Base-by-base conservation (phyloP, 1,140 invertebrate species). In the Leptinotarsa undecemlineata region DNA sequence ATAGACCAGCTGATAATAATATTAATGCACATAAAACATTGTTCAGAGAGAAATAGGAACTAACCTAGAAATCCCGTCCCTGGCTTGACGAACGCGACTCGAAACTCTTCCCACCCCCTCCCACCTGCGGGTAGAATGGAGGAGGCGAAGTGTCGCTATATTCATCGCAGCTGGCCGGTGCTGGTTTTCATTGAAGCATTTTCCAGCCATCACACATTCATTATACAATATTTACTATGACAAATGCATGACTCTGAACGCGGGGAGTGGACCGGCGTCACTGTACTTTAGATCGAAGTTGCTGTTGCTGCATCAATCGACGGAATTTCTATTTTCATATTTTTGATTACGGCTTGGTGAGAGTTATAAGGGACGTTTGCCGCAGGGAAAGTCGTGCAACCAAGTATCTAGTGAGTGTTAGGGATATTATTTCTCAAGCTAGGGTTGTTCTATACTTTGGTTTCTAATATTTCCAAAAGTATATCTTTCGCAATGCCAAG, bases 161-260 rank as follows among this genome's bases (percentile, higher is more conserved):
- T 63, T 75, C 72, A 76, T 76, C 74, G 66, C 62, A 76, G 74
- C 71, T 76, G 74, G 20, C 74, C 71, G 71, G 70, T 73, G 64
- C 23, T 42, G 23, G 74, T 57, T 76, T 76, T 76, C 71, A 72
- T 73, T 76, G 60, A 73, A 72, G 74, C 68, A 70, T 66, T 76
- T 76, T 73, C 51, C 48, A 51, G 70, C 72, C 74, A 68, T 67
- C 74, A 73, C 23, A 76, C 68, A 48, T 67, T 26, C 64, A 42
- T 17, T 67, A 21, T 67, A 67, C 64, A 67, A 26, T 67, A 67
- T 67, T 67, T 67, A 67, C 64, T 67, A 67, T 67, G 42, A 67
- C 64, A 67, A 67, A 67, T 67, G 6, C 51, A 57, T 3, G n/a
- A 57, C 51, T 57, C 6, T 15, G 51, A 17, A 19, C n/a, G n/a